phyloP scores from a whole-genome alignment of 2,797 vertebrate species.

The Myotis daubentonii region DNA sequence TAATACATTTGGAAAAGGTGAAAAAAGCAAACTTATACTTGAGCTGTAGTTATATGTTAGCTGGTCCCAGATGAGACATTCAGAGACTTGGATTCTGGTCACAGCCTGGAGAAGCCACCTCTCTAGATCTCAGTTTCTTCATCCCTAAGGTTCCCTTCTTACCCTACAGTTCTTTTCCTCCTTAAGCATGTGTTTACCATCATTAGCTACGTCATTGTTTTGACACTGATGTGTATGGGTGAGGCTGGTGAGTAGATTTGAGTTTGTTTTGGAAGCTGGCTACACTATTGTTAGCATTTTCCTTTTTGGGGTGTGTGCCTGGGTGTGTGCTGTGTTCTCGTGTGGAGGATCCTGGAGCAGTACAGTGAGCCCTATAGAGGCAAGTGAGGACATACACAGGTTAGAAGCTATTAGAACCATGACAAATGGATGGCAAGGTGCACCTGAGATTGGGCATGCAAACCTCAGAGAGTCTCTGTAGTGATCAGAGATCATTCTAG shows the following conservation, averaged over 20 bases:
- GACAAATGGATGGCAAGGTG: background rate
- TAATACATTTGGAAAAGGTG: background rate
- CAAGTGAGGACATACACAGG: background rate
- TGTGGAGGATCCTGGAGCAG: background rate
- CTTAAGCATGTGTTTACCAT: conserved; percentile 41
- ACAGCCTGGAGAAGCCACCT: background rate
- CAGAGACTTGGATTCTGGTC: background rate
- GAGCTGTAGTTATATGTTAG: background rate
- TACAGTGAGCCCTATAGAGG: background rate
- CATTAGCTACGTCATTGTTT: conserved; percentile 12
- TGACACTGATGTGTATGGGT: conserved; percentile 27
- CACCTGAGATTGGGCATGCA: background rate
- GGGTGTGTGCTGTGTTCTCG: background rate
- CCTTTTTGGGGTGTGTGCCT: conserved; percentile 31
- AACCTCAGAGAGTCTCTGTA: background rate
- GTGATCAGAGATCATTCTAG: conserved; percentile 9
- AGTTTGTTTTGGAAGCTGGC: conserved; percentile 66
- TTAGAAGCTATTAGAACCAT: background rate
- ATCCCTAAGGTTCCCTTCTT: background rate
- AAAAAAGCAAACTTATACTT: background rate
- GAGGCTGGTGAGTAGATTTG: conserved; percentile 42
- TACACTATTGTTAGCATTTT: conserved; percentile 63
- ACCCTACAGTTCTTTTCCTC: conserved; percentile 42
- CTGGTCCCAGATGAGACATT: background rate
- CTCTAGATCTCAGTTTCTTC: background rate